Evolutionary conservation across 1,140 invertebrate species (phyloP).

Genomic region (Pseudomyrmex pallidus): DNA sequence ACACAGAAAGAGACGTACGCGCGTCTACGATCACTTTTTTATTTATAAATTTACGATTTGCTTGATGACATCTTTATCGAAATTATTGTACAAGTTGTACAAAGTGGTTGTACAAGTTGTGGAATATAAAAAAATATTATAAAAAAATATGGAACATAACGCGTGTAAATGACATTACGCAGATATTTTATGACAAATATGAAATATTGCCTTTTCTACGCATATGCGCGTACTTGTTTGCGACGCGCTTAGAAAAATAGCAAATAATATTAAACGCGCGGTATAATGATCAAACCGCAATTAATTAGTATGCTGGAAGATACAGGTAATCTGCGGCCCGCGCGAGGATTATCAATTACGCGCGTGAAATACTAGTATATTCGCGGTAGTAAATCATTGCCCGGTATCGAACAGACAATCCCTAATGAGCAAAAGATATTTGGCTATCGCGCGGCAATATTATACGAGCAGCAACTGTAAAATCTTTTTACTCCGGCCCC

Average conservation of each 20-base stretch:
- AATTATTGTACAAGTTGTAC: not conserved
- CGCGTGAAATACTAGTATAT: constrained; percentile 67
- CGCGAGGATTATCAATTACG: constrained; percentile 70
- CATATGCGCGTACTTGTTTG: constrained; percentile 35
- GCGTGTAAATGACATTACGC: too few species aligned
- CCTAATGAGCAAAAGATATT: constrained; percentile 70
- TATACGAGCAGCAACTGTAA: constrained; percentile 11
- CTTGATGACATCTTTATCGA: not conserved
- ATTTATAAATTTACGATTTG: constrained; percentile 7
- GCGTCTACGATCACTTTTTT: not conserved
- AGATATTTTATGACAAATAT: not conserved
- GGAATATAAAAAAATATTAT: not conserved
- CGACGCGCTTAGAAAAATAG: constrained; percentile 6
- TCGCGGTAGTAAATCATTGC: constrained; percentile 64
- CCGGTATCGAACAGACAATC: constrained; percentile 51
- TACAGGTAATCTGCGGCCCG: constrained; percentile 65
- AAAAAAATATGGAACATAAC: not conserved
- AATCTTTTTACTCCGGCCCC: constrained; percentile 27
- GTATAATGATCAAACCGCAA: constrained; percentile 66
- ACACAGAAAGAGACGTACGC: constrained; percentile 36
- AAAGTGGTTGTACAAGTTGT: too few species aligned
- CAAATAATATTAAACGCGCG: constrained; percentile 60
- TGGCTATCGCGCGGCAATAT: constrained; percentile 45
- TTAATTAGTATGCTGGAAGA: constrained; percentile 65
- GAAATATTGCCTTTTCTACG: not conserved